phyloP scores from a whole-genome alignment of 2,888 invertebrate genomes.

The Philhelius pedissequus region DNA sequence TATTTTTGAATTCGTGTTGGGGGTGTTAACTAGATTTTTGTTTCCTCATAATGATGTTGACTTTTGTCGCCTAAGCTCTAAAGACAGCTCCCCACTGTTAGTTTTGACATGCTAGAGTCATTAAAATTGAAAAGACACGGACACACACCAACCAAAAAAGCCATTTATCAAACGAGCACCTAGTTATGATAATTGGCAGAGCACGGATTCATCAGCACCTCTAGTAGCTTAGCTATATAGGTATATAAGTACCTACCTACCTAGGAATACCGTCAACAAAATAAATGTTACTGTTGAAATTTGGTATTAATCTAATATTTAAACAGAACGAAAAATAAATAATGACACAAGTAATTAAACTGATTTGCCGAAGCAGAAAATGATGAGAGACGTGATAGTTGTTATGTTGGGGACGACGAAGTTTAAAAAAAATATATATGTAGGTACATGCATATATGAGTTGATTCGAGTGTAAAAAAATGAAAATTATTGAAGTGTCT shows the following conservation, averaged over 20 bases:
- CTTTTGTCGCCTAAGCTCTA: slow-evolving; percentile 11
- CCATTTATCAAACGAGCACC: slow-evolving; percentile 55
- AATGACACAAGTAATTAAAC: slow-evolving; percentile 62
- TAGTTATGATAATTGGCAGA: slow-evolving; percentile 57
- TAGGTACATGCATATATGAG: too few species aligned
- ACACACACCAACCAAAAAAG: neutral
- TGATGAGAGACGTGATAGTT: slow-evolving; percentile 54
- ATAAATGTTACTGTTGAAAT: slow-evolving; percentile 27
- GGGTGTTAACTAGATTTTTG: neutral
- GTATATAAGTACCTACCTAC: neutral
- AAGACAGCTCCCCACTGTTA: slow-evolving; percentile 22
- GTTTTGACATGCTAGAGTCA: slow-evolving; percentile 12
- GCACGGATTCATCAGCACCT: slow-evolving; percentile 46
- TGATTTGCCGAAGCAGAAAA: slow-evolving; percentile 49
- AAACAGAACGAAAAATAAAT: slow-evolving; percentile 16
- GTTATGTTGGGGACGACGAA: neutral
- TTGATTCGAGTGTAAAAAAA: too few species aligned
- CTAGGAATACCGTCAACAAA: neutral
- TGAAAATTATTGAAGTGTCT: neutral
- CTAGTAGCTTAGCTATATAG: neutral
- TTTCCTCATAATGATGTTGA: slow-evolving; percentile 8
- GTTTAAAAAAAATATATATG: neutral
- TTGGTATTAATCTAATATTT: slow-evolving; percentile 13
- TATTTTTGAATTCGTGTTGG: neutral
- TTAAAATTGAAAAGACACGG: neutral